These are phyloP conservation scores for Scalopus aquaticus DNA, from an alignment of 2,113 vertebrate species.

Conservation along the genomic window DNA sequence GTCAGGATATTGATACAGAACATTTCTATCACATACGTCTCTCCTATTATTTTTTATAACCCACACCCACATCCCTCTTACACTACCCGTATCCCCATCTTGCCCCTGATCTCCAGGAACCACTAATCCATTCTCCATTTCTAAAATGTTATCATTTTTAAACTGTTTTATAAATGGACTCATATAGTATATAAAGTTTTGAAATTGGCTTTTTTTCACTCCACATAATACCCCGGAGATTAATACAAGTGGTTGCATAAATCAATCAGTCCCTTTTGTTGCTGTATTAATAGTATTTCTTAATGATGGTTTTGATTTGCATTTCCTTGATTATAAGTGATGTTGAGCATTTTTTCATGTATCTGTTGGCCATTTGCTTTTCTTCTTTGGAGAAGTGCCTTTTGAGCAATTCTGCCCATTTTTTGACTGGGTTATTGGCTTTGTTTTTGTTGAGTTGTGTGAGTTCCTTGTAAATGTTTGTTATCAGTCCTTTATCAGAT, in stretches of 20 bases:
- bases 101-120: neutral
- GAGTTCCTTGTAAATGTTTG: no score
- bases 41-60: neutral
- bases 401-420: no score
- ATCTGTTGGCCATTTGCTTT: no score
- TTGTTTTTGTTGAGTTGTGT: no score
- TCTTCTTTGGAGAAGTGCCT: no score
- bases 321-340: no score
- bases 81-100: neutral
- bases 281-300: neutral
- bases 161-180: neutral
- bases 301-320: no score
- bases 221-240: neutral
- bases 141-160: neutral
- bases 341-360: no score
- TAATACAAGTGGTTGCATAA: neutral
- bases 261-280: neutral
- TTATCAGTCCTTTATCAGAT: no score
- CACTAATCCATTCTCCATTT: neutral
- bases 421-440: no score
- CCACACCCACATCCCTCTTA: accelerated
- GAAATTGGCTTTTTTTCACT: neutral
- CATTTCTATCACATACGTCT: no score
- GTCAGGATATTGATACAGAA: neutral
- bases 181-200: neutral